Evolutionary conservation across 2,888 invertebrate genomes (phyloP).

Genomic region (Apamea sordens): DNA sequence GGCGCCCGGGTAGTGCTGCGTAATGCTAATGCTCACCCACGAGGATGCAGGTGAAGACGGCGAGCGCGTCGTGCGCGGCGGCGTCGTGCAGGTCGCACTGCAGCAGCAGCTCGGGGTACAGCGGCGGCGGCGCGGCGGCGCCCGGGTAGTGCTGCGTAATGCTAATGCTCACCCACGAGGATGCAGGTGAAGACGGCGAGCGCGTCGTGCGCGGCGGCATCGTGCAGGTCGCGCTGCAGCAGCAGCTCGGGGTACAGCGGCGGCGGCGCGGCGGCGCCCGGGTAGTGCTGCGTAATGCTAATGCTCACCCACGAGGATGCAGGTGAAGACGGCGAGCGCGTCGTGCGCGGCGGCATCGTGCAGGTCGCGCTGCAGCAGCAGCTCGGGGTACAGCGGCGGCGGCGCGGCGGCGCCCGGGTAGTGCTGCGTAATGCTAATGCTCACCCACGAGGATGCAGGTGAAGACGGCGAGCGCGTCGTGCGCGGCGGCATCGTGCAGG

Average conservation of each 20-base stretch:
- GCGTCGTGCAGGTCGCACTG: constrained; percentile 97
- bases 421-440: constrained; percentile 90
- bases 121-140: constrained; percentile 90
- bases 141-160: constrained; percentile 93
- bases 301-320: constrained; percentile 93
- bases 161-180: constrained; percentile 91
- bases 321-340: constrained; percentile 98
- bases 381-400: constrained; percentile 96
- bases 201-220: constrained; percentile 97
- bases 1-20: constrained; percentile 92
- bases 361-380: constrained; percentile 96
- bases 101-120: constrained; percentile 96
- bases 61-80: constrained; percentile 97
- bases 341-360: constrained; percentile 98
- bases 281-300: constrained; percentile 93
- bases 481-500: constrained; percentile 97
- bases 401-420: constrained; percentile 89
- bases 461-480: constrained; percentile 98
- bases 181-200: constrained; percentile 98
- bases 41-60: constrained; percentile 98
- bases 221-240: constrained; percentile 96
- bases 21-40: constrained; percentile 89
- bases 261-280: constrained; percentile 88
- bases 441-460: constrained; percentile 96
- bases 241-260: constrained; percentile 97